Base-by-base conservation (phyloP, 2,113 vertebrate genomes). In the Illadopsis cleaveri region DNA sequence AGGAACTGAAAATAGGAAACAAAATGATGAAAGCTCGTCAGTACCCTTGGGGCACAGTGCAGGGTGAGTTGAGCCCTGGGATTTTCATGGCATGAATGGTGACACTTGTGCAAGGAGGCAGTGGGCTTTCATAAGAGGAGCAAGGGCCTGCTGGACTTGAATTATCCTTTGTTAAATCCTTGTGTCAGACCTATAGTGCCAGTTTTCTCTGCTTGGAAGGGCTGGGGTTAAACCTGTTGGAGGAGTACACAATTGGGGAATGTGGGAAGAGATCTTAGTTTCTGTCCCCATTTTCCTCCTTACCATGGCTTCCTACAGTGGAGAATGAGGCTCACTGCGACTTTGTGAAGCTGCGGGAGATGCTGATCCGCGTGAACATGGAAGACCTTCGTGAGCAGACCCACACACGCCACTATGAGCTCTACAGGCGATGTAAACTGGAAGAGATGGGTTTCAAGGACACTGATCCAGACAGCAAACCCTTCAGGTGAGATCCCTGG, bases 381-480 rank as follows among this genome's bases (percentile, higher is more conserved):
- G 99, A 99, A 96, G 99, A 99, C 97, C 98, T 99, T 30, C 98
- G 99, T 13, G 99, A 99, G 95, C 99, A 99, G 98, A 99, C 99
- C 4, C 99, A 99, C 95, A 98, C 99, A 1, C 99, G 99, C 44
- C 99, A 99, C 96, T 99, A 99, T 12, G 99, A 99, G 97, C 98
- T 99, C 33, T 99, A 99, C 92, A 98, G 99, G 64, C 98, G 99
- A 71, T 99, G 99, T 96, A 99, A 99, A 76, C 98, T 99, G 96
- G 99, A 99, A 93, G 99, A 99, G 98, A 99, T 99, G 99, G 99
- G 99, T 50, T 99, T 99, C 84, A 99, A 99, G 96, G 99, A 99
- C 97, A 99, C 99, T 0, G 99, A 99, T 91, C 99, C 99, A 15
- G 99, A 99, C 98, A 99, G 98, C 98, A 99, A 99, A 88, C 99